Conservation (phyloP, 2,113 vertebrate genomes). For the Brachionichthys hirsutus region DNA sequence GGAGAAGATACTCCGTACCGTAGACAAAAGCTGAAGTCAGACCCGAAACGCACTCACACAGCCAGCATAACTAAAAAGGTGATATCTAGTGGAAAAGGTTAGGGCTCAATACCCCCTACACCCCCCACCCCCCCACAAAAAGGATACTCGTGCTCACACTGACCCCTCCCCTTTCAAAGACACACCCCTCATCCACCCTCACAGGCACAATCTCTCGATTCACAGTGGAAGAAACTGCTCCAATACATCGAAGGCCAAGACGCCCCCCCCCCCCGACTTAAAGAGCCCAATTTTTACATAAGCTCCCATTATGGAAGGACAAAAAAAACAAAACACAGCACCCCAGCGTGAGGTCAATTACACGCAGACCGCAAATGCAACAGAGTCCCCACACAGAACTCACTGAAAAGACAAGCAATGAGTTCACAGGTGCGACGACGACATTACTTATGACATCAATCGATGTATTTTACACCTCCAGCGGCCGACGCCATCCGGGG, state of each 20-base stretch:
- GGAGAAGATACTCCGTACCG: neutral
- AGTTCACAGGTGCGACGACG: constrained; percentile 6
- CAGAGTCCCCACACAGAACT: constrained; percentile 15
- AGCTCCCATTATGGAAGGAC: constrained; percentile 24
- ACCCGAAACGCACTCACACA: constrained; percentile 11
- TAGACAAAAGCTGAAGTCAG: no score
- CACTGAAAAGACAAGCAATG: constrained; percentile 1
- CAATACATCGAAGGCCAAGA: neutral
- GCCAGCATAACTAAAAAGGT: neutral
- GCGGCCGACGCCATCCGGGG: constrained; percentile 47
- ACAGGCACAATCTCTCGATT: constrained; percentile 36
- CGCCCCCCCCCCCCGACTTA: neutral
- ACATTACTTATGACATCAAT: constrained; percentile 26
- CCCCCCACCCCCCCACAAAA: neutral
- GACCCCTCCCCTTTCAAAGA: constrained; percentile 41
- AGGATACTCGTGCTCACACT: constrained; percentile 8
- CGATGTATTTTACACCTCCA: constrained; percentile 30
- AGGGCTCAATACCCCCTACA: neutral
- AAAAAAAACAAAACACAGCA: constrained; percentile 31
- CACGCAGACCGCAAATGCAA: constrained; percentile 14
- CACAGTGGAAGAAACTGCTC: constrained; percentile 28
- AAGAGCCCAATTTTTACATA: constrained; percentile 33
- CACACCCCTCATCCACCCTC: constrained; percentile 52
- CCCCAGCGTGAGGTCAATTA: constrained; percentile 12
- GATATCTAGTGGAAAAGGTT: neutral